Evolutionary conservation across 2,888 invertebrate species (phyloP).

Genomic region (Choristoneura rosaceana): DNA sequence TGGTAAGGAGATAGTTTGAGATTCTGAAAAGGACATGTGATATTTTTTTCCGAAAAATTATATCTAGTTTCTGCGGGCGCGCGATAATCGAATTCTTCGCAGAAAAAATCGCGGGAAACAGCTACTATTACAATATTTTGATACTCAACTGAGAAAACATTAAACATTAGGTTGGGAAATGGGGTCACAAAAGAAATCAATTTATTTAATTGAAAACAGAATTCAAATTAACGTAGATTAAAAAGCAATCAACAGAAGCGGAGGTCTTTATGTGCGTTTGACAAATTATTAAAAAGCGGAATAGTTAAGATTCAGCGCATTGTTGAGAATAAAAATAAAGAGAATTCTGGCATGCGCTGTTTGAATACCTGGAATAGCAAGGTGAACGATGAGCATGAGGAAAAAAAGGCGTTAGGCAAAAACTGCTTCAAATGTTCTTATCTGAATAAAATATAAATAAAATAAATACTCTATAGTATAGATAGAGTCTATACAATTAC

Average conservation of each 20-base stretch:
- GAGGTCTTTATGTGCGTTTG: slow-evolving; percentile 17
- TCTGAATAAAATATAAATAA: not conserved
- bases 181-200: not conserved
- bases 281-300: slow-evolving; percentile 25
- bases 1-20: no score
- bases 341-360: not conserved
- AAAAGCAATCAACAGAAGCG: slow-evolving; percentile 32
- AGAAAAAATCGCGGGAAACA: no score
- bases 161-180: not conserved
- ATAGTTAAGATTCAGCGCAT: slow-evolving; percentile 6
- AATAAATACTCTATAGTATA: not conserved
- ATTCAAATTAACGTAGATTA: slow-evolving; percentile 25
- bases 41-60: no score
- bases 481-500: no score
- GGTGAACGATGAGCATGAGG: not conserved
- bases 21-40: no score
- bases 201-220: slow-evolving; percentile 10
- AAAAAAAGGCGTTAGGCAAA: not conserved
- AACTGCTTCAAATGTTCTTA: not conserved
- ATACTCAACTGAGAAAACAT: not conserved
- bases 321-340: slow-evolving; percentile 1
- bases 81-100: no score
- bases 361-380: slow-evolving; percentile 12
- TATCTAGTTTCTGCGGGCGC: no score
- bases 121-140: not conserved